Evolutionary conservation across 2,888 invertebrate species (phyloP), one percentile per base, ranked within the genome.

Genomic region (Coleophora deauratella): DNA sequence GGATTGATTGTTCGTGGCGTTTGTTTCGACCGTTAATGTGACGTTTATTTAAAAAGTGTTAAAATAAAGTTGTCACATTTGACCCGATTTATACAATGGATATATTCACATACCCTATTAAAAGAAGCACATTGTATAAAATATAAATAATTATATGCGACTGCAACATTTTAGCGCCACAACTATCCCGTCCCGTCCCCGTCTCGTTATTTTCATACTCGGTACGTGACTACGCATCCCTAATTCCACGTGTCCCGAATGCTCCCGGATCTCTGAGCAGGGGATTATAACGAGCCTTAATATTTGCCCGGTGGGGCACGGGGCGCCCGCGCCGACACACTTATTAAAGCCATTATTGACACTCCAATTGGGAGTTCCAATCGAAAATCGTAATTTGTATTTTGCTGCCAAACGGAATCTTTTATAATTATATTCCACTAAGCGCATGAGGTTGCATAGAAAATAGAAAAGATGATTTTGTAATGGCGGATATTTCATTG

Each of bases 211-310:
- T 72, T 73, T 69, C 66, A 72, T 68, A 62, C 55, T 43, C 36
- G 39, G 54, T 51, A 75, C 81, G 80, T 81, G 81, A 69, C 75
- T 57, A 37, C 65, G 80, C 81, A 80, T 79, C 58, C 54, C 59
- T 62, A 63, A 67, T 62, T 57, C 47, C 34, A 37, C 45, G 36
- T 41, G 21, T 21, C 21, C 21, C 42, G 31, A 36, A 45, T 43
- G 43, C 41, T 54, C 44, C 52, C 52, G 40, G 43, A 36, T 40
- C 40, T 15, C 45, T 44, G 46, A 47, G 49, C 44, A 53, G 57
- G 60, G 67, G 62, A 59, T 62, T 55, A 55, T 65, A 62, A 63
- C 59, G 54, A 62, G 56, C 48, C 55, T 55, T 57, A 50, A 52
- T 55, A 57, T 59, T 54, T 55, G 54, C 49, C 48, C 48, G 21